Conservation (phyloP, 2,888 invertebrate species). For the Suillia variegata region DNA sequence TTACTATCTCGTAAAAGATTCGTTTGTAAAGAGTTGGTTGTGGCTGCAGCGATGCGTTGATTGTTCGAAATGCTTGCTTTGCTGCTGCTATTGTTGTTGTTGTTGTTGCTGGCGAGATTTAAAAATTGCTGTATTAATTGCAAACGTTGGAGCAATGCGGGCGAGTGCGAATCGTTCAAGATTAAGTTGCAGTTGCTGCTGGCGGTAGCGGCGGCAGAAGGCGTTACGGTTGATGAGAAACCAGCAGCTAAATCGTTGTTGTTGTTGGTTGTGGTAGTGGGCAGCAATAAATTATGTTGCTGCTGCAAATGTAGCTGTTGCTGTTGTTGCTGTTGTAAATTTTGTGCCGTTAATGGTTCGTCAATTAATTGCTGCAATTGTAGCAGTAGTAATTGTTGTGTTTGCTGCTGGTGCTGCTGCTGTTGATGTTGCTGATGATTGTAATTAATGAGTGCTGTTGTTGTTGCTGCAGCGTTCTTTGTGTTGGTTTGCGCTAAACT, state of each 20-base stretch:
- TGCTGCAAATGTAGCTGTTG: constrained; percentile 26
- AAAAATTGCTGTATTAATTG: constrained; percentile 34
- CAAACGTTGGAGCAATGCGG: constrained; percentile 26
- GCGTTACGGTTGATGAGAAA: neutral
- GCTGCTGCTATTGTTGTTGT: neutral
- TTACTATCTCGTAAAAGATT: constrained; percentile 22
- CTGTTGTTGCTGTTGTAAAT: neutral
- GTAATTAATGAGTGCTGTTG: constrained; percentile 26
- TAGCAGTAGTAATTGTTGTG: constrained; percentile 15
- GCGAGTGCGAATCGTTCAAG: neutral
- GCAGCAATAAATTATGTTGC: too few relatives aligned
- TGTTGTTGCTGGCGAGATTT: constrained; percentile 15
- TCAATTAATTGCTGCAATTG: neutral
- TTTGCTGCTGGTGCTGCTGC: constrained; percentile 22
- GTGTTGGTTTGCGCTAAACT: constrained; percentile 2
- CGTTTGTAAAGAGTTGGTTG: constrained; percentile 8
- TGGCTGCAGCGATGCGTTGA: too few relatives aligned
- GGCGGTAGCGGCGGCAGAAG: too few relatives aligned
- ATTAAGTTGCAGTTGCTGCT: neutral
- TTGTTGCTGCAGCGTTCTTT: constrained; percentile 22
- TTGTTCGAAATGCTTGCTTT: too few relatives aligned
- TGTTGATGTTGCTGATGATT: constrained; percentile 29
- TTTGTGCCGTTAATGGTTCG: constrained; percentile 18
- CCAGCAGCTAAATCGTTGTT: neutral
- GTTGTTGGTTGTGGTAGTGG: too few relatives aligned